These are phyloP conservation scores for Perdita meconis DNA, from an alignment of 2,888 invertebrate genomes.

Conservation along the genomic window DNA sequence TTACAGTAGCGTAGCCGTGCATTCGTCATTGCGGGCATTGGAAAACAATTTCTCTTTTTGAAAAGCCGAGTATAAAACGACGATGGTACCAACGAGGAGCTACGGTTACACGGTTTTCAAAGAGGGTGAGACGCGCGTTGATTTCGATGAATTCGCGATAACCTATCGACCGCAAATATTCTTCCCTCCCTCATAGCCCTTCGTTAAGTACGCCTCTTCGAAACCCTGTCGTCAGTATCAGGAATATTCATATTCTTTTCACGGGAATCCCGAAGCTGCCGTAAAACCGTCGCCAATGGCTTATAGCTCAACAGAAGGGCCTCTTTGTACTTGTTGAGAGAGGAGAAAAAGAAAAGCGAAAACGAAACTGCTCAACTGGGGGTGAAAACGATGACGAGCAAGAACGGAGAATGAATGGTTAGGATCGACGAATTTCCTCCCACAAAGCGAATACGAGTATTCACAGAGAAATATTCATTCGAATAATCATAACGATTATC, in stretches of 20 bases:
- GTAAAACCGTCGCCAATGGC: conserved; percentile 53
- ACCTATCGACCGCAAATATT: conserved; percentile 15
- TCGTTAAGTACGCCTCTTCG: too few species aligned
- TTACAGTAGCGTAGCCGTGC: background rate
- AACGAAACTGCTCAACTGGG: conserved; percentile 14
- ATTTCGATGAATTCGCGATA: conserved; percentile 49
- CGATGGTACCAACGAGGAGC: background rate
- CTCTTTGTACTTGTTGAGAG: conserved; percentile 56
- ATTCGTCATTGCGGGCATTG: conserved; percentile 10
- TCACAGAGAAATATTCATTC: background rate
- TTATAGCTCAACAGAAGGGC: conserved; percentile 57
- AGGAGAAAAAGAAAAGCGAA: conserved; percentile 8
- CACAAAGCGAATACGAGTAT: too few species aligned
- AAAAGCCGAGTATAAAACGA: conserved; percentile 6
- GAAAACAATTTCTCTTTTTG: conserved; percentile 14
- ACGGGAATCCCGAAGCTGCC: conserved; percentile 32
- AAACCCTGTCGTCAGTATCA: conserved; percentile 33
- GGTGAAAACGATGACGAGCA: conserved; percentile 26
- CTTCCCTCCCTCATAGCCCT: background rate
- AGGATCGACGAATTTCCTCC: conserved; percentile 6
- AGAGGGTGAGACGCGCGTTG: background rate
- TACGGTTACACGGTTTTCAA: background rate
- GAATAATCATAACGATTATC: too few species aligned
- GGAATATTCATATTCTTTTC: conserved; percentile 33
- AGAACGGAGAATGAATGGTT: conserved; percentile 36